Conservation (phyloP, 2,888 invertebrate genomes). For the Melipona beecheii region DNA sequence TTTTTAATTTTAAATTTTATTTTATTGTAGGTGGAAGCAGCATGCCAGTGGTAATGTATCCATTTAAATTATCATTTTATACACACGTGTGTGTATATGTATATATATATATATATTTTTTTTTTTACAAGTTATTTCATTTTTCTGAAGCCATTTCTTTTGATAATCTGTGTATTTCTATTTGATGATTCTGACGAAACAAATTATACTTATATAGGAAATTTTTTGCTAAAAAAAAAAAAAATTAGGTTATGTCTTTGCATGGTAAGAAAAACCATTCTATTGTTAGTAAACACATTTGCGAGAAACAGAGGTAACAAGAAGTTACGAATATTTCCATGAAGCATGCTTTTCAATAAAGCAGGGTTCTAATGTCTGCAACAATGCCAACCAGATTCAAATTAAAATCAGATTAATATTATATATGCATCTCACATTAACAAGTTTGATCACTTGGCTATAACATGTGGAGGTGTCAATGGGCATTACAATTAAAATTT, state of each 20-base stretch:
- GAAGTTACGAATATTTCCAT: slow-evolving; percentile 49
- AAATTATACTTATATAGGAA: slow-evolving; percentile 32
- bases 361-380: slow-evolving; percentile 81
- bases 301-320: slow-evolving; percentile 13
- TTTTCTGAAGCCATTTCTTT: slow-evolving; percentile 49
- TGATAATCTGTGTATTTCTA: slow-evolving; percentile 54
- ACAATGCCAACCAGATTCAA: slow-evolving; percentile 51
- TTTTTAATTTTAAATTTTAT: slow-evolving; percentile 30
- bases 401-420: not conserved
- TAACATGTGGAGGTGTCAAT: slow-evolving; percentile 80
- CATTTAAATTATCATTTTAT: slow-evolving; percentile 65
- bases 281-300: slow-evolving; percentile 31
- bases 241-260: slow-evolving; percentile 52
- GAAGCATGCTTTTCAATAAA: slow-evolving; percentile 69
- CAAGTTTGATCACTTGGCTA: slow-evolving; percentile 42
- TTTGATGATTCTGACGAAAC: slow-evolving; percentile 27
- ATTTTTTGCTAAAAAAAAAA: slow-evolving; percentile 48
- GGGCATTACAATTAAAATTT: slow-evolving; percentile 55
- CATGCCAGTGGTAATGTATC: slow-evolving; percentile 84
- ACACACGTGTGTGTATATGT: not conserved
- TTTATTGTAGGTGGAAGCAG: slow-evolving; percentile 80
- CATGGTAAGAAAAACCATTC: slow-evolving; percentile 50
- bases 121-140: slow-evolving; percentile 42
- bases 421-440: not conserved
- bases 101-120: slow-evolving; percentile 15